phyloP scores from a whole-genome alignment of 2,113 vertebrate species.

The Neoarius graeffei region DNA sequence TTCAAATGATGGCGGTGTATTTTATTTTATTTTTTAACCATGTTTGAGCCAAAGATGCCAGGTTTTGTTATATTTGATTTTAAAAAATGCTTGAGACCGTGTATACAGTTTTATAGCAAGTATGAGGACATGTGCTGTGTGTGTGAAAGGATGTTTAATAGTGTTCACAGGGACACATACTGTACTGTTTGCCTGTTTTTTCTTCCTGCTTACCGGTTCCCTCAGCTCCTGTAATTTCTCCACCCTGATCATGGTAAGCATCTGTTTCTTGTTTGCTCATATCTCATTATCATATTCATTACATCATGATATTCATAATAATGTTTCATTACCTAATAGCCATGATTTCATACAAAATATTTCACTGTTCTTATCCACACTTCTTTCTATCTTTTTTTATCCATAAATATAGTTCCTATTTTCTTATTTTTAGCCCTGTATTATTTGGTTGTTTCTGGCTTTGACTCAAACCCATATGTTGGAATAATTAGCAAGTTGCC shows the following conservation, averaged over 20 bases:
- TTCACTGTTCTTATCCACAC: neutral
- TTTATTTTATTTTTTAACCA: conserved; percentile 51
- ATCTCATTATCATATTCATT: neutral
- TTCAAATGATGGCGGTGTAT: conserved; percentile 64
- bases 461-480: neutral
- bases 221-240: conserved; percentile 15
- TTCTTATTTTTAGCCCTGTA: neutral
- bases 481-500: neutral
- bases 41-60: conserved; percentile 34
- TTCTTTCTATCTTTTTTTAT: neutral
- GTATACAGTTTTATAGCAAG: conserved; percentile 53
- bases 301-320: neutral
- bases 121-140: conserved; percentile 31
- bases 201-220: neutral
- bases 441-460: neutral
- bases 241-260: neutral
- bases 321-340: neutral
- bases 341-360: neutral
- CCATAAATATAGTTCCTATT: neutral
- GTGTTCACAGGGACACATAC: neutral
- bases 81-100: conserved; percentile 54
- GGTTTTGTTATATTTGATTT: conserved; percentile 50
- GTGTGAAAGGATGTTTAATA: conserved; percentile 7
- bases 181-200: neutral
- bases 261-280: neutral